Percentiles rank a stretch among this genome's conserved stretches.
These are phyloP conservation scores for Tipula vernalis DNA, from an alignment of 2,888 invertebrate species.

Conservation along the genomic window DNA sequence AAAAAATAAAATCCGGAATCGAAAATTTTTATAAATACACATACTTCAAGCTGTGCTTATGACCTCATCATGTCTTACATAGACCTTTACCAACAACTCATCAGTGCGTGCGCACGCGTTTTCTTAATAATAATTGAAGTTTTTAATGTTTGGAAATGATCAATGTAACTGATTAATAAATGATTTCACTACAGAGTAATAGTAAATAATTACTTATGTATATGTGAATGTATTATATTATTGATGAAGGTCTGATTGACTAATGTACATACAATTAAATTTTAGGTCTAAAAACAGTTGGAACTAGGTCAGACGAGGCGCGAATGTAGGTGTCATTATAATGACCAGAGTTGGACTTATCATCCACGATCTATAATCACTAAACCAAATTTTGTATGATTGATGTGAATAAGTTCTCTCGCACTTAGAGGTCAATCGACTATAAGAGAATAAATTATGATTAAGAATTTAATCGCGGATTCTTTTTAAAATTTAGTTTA, in stretches of 20 bases:
- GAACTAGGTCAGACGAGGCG: background rate
- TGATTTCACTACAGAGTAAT: background rate
- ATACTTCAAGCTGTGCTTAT: background rate
- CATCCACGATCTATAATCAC: no score
- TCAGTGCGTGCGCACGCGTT: background rate
- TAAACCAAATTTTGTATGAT: no score
- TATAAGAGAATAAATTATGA: no score
- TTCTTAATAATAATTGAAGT: background rate
- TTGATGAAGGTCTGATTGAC: background rate
- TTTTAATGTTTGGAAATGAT: background rate
- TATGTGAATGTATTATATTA: background rate
- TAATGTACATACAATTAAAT: background rate
- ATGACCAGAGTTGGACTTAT: background rate
- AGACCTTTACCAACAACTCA: background rate
- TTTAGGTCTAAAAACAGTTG: background rate
- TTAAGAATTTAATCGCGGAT: no score
- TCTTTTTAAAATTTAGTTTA: no score
- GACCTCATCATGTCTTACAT: background rate
- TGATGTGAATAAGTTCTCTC: no score
- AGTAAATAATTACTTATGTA: background rate
- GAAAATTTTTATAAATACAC: background rate
- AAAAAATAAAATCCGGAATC: background rate
- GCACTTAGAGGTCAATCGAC: no score
- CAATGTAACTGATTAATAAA: background rate
- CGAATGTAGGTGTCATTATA: background rate